Conservation (phyloP, 2,888 invertebrate genomes). For the Lissocephala sabroskyi region DNA sequence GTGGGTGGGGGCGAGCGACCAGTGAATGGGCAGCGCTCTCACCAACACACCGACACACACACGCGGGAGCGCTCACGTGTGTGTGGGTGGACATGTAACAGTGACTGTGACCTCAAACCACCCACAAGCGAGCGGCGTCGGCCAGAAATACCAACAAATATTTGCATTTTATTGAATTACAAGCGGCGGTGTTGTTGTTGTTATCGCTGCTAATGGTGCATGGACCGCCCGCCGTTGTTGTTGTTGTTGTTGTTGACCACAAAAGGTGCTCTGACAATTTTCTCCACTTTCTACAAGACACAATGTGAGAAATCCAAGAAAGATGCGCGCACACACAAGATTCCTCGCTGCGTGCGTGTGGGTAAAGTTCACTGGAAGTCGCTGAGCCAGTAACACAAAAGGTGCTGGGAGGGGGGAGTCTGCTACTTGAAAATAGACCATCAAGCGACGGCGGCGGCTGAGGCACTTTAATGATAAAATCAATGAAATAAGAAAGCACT, state of each 20-base stretch:
- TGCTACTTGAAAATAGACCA: slow-evolving; percentile 42
- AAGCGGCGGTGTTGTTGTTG: slow-evolving; percentile 27
- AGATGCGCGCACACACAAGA: slow-evolving; percentile 39
- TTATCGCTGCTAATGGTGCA: slow-evolving; percentile 14
- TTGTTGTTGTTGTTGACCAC: slow-evolving; percentile 41
- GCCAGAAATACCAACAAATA: slow-evolving; percentile 17
- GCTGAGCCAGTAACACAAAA: too few species aligned
- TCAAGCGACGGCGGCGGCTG: too few species aligned
- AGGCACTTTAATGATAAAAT: slow-evolving; percentile 55
- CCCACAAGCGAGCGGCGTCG: slow-evolving; percentile 39
- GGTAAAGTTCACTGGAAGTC: slow-evolving; percentile 50
- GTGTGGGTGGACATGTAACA: slow-evolving; percentile 41
- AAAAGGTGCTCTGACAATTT: slow-evolving; percentile 54
- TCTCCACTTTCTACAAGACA: slow-evolving; percentile 60
- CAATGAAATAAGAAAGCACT: slow-evolving; percentile 31
- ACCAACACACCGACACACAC: neutral
- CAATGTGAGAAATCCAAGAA: slow-evolving; percentile 59
- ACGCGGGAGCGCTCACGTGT: slow-evolving; percentile 8
- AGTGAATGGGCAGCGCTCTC: slow-evolving; percentile 25
- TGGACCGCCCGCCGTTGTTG: slow-evolving; percentile 18
- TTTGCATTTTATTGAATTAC: slow-evolving; percentile 32
- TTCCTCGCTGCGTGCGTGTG: slow-evolving; percentile 11
- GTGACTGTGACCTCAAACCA: slow-evolving; percentile 54
- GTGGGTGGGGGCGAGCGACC: slow-evolving; percentile 23
- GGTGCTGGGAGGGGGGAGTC: too few species aligned